phyloP scores from a whole-genome alignment of 2,113 vertebrate species.

The Crotalus helleri region DNA sequence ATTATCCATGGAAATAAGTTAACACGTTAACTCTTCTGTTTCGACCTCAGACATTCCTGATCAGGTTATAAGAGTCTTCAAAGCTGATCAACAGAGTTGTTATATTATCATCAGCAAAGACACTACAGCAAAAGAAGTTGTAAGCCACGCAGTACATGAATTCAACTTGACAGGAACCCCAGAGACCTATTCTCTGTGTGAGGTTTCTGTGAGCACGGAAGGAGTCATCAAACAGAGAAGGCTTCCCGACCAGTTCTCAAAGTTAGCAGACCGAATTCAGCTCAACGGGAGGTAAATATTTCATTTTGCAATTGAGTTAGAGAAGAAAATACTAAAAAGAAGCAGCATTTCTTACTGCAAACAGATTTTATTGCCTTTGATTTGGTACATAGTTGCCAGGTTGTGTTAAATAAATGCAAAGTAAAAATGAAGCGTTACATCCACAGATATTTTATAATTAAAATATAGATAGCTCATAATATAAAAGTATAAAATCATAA shows the following conservation, averaged over 20 bases:
- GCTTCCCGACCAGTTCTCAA: constrained; percentile 93
- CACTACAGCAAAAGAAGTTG: constrained; percentile 95
- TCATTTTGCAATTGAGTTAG: neutral
- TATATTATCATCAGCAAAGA: constrained; percentile 98
- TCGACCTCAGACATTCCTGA: constrained; percentile 86
- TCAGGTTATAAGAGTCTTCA: constrained; percentile 95
- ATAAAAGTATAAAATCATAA: neutral
- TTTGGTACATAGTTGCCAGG: neutral
- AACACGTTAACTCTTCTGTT: constrained; percentile 4
- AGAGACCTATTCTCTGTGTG: constrained; percentile 90
- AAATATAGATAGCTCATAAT: neutral
- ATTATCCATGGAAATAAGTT: neutral
- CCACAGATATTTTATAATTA: neutral
- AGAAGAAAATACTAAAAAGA: neutral
- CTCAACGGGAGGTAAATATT: constrained; percentile 86
- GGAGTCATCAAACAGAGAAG: constrained; percentile 93
- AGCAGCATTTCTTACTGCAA: neutral
- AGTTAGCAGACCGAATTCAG: constrained; percentile 94
- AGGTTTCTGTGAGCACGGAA: constrained; percentile 92
- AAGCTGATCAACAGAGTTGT: constrained; percentile 95
- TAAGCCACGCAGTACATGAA: constrained; percentile 85
- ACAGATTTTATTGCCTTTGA: neutral
- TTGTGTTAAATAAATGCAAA: neutral
- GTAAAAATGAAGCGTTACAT: neutral
- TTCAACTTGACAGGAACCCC: constrained; percentile 81